Evolutionary conservation across 2,797 vertebrate genomes (phyloP), one percentile per base, ranked within the genome.

Genomic region (Ptychobarbus kaznakovi): DNA sequence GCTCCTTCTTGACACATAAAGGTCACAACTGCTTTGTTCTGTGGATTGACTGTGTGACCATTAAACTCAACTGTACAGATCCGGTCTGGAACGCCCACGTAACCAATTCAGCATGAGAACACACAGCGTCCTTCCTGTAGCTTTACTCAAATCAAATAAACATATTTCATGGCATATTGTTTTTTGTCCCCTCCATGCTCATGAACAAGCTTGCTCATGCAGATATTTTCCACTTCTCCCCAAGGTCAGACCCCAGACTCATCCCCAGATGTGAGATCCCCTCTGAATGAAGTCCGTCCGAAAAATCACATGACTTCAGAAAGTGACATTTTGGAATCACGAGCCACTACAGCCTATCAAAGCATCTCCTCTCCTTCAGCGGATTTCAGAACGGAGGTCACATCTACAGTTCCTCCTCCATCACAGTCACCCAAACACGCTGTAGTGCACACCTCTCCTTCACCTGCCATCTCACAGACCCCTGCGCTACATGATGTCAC

Each of bases 241-340:
- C 32, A 49, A 94, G 95, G 92, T 84, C 91, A 93, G 80, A 83
- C 40, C 77, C 89, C 72, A 76, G 65, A 83, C 56, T 51, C 81
- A 25, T 68, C 89, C 72, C 38, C 89, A 38, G 80, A 79, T 20
- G 15, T 84, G 63, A 86, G 42, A 11, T 2, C 66, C 49, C 61
- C 78, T 25, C 69, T 4, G 15, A 86, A 56, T 86, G 87, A 88
- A 28, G 63, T 81, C 44, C 86, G 72, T 70, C 83, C 69, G 35
- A 70, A 77, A 46, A 73, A 80, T 70, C 86, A 76, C 56, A 78
- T 85, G 56, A 85, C 83, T 82, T 87, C 88, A 53, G 80, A 87
- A 83, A 81, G 75, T 44, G 83, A 44, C 38, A 70, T 77, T 63
- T 53, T 65, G 66, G 80, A 82, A 78, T 51, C 77, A 25, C 79